Conservation (phyloP, 2,113 vertebrate genomes). For the Lepisosteus osseus region DNA sequence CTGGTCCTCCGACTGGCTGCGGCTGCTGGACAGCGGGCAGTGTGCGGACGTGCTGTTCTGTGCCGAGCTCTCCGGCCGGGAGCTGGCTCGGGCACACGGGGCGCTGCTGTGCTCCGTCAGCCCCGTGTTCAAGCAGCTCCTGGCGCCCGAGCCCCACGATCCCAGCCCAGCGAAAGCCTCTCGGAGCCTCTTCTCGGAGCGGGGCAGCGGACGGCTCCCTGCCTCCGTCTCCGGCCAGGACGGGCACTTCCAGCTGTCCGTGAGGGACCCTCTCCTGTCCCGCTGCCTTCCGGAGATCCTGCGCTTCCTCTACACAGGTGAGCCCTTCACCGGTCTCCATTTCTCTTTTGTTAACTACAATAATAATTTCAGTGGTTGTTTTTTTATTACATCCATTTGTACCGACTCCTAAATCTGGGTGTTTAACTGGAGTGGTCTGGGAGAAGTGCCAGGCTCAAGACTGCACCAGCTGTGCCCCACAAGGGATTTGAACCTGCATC, state of each 20-base stretch:
- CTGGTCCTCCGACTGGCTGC: constrained; percentile 84
- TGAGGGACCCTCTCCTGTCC: constrained; percentile 84
- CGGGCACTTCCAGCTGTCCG: constrained; percentile 74
- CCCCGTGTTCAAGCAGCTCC: constrained; percentile 86
- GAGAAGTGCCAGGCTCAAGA: too few species aligned
- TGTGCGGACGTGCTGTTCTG: constrained; percentile 89
- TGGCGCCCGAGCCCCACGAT: constrained; percentile 61
- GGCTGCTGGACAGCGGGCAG: constrained; percentile 82
- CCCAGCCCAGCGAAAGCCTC: constrained; percentile 57
- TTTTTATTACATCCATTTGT: too few species aligned
- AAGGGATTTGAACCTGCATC: too few species aligned
- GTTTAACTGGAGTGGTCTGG: too few species aligned
- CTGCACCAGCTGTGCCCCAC: too few species aligned
- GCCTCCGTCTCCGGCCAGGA: constrained; percentile 37
- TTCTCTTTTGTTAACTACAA: too few species aligned
- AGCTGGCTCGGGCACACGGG: constrained; percentile 81
- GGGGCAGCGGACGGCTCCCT: constrained; percentile 50
- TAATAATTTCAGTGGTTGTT: too few species aligned
- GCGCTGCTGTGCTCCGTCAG: constrained; percentile 85
- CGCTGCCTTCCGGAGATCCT: constrained; percentile 85
- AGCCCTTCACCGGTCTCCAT: not conserved
- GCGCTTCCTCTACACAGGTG: constrained; percentile 97
- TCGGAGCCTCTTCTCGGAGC: constrained; percentile 71
- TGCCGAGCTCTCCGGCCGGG: constrained; percentile 71
- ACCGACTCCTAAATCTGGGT: too few species aligned